A percentile compares a stretch with the other conserved stretches of the same genome.
phyloP scores from a whole-genome alignment of 2,113 vertebrate genomes.

The Camelus bactrianus region DNA sequence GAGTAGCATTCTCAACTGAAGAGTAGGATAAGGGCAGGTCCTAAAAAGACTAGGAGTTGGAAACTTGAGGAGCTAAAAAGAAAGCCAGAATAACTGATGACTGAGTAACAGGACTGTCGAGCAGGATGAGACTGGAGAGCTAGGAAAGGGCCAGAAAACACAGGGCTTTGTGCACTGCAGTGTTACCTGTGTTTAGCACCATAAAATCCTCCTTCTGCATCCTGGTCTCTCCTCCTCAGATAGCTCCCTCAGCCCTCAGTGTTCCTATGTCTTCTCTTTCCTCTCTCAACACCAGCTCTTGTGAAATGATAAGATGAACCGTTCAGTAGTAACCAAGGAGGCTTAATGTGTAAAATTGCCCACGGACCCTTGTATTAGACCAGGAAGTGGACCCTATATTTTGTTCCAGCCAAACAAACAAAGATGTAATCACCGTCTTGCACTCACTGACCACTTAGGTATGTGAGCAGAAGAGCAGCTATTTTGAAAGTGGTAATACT shows the following conservation, averaged over 20 bases:
- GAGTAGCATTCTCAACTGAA: neutral
- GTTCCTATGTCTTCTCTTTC: neutral
- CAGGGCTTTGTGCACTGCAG: neutral
- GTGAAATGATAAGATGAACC: neutral
- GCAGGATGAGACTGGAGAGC: neutral
- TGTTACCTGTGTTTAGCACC: neutral
- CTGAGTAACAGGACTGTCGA: neutral
- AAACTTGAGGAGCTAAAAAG: neutral
- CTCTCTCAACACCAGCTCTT: neutral
- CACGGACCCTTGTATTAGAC: neutral
- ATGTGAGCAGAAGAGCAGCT: neutral
- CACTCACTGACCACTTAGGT: neutral
- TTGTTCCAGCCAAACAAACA: neutral
- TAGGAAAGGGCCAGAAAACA: too few species aligned
- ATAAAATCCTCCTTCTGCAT: neutral
- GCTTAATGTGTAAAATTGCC: neutral
- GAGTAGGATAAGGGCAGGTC: rapidly evolving
- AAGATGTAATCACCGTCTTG: neutral
- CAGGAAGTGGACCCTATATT: neutral
- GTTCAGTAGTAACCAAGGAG: neutral
- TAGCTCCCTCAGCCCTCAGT: neutral
- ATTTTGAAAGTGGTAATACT: neutral
- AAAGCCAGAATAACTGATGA: neutral
- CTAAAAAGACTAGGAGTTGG: neutral
- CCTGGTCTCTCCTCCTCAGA: neutral